phyloP scores from a whole-genome alignment of 2,888 invertebrate species.

The Boloria euphrosyne region DNA sequence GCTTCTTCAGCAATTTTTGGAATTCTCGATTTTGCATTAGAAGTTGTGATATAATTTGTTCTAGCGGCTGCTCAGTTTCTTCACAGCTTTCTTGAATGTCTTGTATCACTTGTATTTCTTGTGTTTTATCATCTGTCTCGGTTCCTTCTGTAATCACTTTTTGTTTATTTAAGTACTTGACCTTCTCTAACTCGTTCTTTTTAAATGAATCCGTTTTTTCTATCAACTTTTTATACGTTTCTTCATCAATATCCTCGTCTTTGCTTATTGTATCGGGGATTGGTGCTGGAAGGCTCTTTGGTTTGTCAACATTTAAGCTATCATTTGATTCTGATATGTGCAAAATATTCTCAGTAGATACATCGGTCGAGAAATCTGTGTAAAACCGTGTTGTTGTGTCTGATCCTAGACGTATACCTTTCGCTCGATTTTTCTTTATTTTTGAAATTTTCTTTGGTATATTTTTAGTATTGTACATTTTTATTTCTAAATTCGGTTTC shows the following conservation, averaged over 20 bases:
- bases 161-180: constrained; percentile 75
- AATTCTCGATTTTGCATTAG: constrained; percentile 92
- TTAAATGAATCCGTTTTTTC: constrained; percentile 81
- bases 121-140: constrained; percentile 64
- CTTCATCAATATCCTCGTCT: constrained; percentile 76
- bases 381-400: constrained; percentile 86
- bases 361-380: constrained; percentile 84
- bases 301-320: constrained; percentile 76
- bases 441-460: constrained; percentile 88
- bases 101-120: constrained; percentile 49
- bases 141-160: constrained; percentile 75
- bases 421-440: constrained; percentile 85
- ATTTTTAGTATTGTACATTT: constrained; percentile 86
- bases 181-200: constrained; percentile 78
- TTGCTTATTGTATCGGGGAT: constrained; percentile 63
- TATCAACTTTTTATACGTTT: constrained; percentile 73
- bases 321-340: constrained; percentile 86
- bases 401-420: constrained; percentile 70
- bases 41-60: constrained; percentile 91
- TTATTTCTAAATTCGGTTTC: constrained; percentile 77
- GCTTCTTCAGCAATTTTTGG: constrained; percentile 89
- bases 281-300: constrained; percentile 50
- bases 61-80: constrained; percentile 82
- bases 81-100: constrained; percentile 59
- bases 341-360: constrained; percentile 83